Base-by-base conservation (phyloP, 2,797 vertebrate genomes). In the Bufotes viridis region DNA sequence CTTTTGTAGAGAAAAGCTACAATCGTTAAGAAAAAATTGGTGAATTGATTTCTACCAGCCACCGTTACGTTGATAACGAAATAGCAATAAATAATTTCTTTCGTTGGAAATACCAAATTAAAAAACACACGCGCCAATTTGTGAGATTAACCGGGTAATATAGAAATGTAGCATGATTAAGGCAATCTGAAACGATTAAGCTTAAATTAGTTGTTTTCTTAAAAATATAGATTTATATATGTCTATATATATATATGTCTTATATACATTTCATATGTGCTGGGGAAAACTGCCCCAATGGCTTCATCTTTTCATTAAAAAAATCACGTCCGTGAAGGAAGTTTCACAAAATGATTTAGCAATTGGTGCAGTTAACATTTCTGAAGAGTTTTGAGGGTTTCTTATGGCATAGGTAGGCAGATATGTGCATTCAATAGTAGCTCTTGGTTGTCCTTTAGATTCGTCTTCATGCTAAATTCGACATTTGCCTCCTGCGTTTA, bases 181-280 rank as follows among this genome's bases (percentile, higher is more conserved):
- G 82, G 82, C 78, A 55, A 78, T 87, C 22, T 67, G 58, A 78
- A 69, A 60, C 22, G 61, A n/a, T 67, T 58, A 78, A 53, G 61
- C n/a, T 84, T 88, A 88, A 78, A 88, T 83, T 81, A 78, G 76
- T 72, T 13, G 15, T 88, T 42, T 26, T 70, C 51, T 81, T 85
- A 26, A 67, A 89, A 89, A 85, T 81, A 88, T 76, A 88, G 67
- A 81, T 70, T 89, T 89, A 13, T 85, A 75, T 85, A 85, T 76
- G 7, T 63, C 60, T 76, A 51, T 78, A 63, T 76, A 42, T 42
- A 76, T 76, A 76, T 76, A 78, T 1, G 34, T 85, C 53, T 63
- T 89, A 89, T 89, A 72, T 86, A 85, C 78, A 85, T 55, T 74
- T 20, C n/a, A 29, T 85, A 67, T 80, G 53, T 80, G 63, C 22